Evolutionary conservation across 2,797 vertebrate genomes (phyloP).

Genomic region (Halcyon badia): DNA sequence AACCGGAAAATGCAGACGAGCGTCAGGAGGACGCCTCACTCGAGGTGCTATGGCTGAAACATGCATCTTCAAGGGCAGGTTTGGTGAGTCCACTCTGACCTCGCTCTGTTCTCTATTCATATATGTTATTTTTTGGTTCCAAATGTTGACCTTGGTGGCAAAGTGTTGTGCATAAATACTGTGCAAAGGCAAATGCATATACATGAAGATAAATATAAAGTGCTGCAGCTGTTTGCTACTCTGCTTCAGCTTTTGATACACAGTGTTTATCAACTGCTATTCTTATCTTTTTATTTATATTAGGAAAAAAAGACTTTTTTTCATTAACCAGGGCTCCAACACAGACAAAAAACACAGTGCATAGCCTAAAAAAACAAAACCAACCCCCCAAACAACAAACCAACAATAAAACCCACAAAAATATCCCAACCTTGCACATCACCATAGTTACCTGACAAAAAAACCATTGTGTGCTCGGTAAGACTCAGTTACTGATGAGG

Average conservation of each 20-base stretch:
- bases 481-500: not conserved
- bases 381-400: not conserved
- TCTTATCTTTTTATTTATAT: not conserved
- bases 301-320: not conserved
- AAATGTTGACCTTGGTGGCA: not conserved
- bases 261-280: not conserved
- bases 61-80: not conserved
- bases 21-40: not conserved
- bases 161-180: not conserved
- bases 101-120: not conserved
- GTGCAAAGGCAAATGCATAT: not conserved
- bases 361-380: not conserved
- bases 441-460: conserved; percentile 14
- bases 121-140: not conserved
- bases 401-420: not conserved
- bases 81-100: not conserved
- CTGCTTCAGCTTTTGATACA: not conserved
- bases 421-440: not conserved
- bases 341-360: not conserved
- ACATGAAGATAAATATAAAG: not conserved
- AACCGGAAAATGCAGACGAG: not conserved
- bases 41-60: not conserved
- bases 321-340: not conserved
- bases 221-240: not conserved
- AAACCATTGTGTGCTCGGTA: not conserved